Conservation (phyloP, 2,888 invertebrate species). For the Muschampia plurimacula region DNA sequence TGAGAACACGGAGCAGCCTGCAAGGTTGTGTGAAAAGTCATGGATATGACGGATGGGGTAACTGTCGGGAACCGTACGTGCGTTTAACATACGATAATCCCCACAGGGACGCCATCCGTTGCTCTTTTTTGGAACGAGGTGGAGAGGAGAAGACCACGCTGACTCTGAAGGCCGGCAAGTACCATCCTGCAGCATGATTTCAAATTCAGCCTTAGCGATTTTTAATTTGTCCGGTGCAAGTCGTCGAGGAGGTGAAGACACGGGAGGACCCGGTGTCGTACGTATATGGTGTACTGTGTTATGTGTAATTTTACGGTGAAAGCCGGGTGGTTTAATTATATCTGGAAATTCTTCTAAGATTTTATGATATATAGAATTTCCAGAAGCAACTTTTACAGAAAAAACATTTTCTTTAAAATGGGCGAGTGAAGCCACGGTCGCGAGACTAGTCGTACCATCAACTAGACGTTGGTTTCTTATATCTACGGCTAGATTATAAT, state of each 20-base stretch:
- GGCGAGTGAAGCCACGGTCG: constrained; percentile 12
- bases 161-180: constrained; percentile 32
- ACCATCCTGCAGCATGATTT: constrained; percentile 8
- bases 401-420: constrained; percentile 14
- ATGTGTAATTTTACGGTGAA: constrained; percentile 16
- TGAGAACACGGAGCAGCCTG: constrained; percentile 5
- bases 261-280: constrained; percentile 8
- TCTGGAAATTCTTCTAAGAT: constrained; percentile 22
- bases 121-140: not conserved
- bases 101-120: constrained; percentile 7
- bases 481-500: constrained; percentile 12
- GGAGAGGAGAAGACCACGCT: constrained; percentile 5
- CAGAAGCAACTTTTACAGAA: constrained; percentile 21
- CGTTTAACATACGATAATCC: constrained; percentile 2
- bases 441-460: not conserved
- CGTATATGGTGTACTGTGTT: constrained; percentile 14
- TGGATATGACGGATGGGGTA: constrained; percentile 5
- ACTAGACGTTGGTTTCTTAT: constrained; percentile 5
- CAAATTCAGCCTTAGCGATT: not conserved
- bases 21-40: constrained; percentile 5
- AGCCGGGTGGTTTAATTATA: constrained; percentile 12
- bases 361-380: constrained; percentile 17
- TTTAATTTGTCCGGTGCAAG: constrained; percentile 12
- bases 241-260: constrained; percentile 11
- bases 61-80: constrained; percentile 3